Base-by-base conservation (phyloP, 2,888 invertebrate genomes). In the Bellardia bayeri region DNA sequence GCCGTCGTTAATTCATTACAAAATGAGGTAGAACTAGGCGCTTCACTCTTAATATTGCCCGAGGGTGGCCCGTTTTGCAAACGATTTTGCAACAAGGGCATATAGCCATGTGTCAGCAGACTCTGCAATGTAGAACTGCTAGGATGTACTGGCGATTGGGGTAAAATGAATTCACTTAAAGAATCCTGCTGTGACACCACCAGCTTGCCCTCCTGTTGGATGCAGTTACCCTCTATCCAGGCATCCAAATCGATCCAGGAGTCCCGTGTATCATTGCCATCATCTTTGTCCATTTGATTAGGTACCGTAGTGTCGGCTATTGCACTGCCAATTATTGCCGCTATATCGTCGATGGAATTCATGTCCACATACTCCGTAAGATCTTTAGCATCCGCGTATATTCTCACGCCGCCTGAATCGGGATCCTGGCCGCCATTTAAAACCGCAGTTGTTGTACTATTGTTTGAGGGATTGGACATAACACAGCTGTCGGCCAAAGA, bases 231-330 rank as follows among this genome's bases (percentile, higher is more conserved):
- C 86, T 97, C 97, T 90, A 98, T 97, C 97, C 97, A 97, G 82
- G 97, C 97, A 89, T 98, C 98, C 76, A 98, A 95, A 92, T 98
- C 97, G 95, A 97, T 97, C 98, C 98, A 98, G 90, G 96, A 96
- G 90, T 97, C 97, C 86, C 97, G 94, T 0, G 97, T 97, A 74
- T 96, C 96, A 91, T 95, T 94, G 0, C 96, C 96, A 76, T 96
- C 97, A 89, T 97, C 97, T 89, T 95, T 95, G n/a, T 95, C 95
- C 86, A 95, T 94, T 82, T 95, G 95, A 89, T 95, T 95, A n/a
- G 97, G 96, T 54, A 97, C 97, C 0, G 98, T 98, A 11, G 97
- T 97, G 91, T 97, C 98, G 1, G 97, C 98, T 90, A 98, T 97
- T 82, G 98, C 97, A 3, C 97, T 97, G 1, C 98, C 97, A 88